These are phyloP conservation scores for Panthera leo DNA, from an alignment of 2,113 vertebrate genomes.

Conservation along the genomic window DNA sequence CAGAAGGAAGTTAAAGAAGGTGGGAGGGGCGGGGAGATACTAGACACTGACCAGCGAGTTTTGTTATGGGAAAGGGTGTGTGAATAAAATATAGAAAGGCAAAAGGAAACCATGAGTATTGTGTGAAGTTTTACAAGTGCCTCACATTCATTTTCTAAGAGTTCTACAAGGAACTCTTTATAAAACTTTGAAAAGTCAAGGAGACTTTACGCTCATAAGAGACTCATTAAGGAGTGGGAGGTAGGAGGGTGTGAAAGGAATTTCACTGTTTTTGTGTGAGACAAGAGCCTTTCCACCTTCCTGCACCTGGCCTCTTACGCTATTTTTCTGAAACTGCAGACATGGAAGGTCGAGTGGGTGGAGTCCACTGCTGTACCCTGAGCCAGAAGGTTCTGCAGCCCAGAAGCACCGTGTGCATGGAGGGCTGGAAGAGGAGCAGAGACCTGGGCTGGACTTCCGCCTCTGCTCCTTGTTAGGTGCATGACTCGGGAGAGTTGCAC, in stretches of 20 bases:
- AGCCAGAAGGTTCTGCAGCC: neutral
- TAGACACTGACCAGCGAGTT: neutral
- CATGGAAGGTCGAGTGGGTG: neutral
- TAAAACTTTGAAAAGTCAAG: conserved; percentile 74
- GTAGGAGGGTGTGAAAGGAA: conserved; percentile 61
- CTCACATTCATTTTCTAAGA: conserved; percentile 58
- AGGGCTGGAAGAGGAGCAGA: neutral
- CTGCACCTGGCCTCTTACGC: neutral
- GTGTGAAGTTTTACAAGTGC: conserved; percentile 66
- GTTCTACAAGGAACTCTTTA: conserved; percentile 66
- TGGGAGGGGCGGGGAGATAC: fast-evolving
- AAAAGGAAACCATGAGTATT: conserved; percentile 74
- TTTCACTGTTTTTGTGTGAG: conserved; percentile 63
- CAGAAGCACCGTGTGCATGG: fast-evolving
- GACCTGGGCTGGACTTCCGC: neutral
- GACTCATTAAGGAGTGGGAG: conserved; percentile 41
- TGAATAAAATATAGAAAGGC: conserved; percentile 56
- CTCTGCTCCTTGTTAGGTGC: neutral
- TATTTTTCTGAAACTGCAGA: conserved; percentile 14
- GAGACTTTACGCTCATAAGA: conserved; percentile 66
- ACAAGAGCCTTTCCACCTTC: conserved; percentile 65
- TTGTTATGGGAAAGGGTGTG: neutral
- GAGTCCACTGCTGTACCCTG: neutral
- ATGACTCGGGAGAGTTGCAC: neutral
- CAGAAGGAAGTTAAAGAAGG: neutral